Evolutionary conservation across 2,113 vertebrate species (phyloP).

Genomic region (Ammodytes marinus): DNA sequence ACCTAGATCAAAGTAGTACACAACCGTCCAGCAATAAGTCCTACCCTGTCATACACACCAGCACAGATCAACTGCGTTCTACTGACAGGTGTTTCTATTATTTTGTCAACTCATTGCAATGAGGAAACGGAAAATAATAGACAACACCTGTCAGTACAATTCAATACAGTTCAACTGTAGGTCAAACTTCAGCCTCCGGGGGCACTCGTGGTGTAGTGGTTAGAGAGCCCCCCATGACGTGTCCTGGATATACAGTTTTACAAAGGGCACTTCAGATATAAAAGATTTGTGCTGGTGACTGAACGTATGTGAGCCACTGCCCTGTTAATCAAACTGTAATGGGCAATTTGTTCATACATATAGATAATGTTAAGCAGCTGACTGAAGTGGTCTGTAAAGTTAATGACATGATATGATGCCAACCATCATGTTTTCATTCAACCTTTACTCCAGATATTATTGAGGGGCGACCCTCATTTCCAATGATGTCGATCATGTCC

Average conservation of each 20-base stretch:
- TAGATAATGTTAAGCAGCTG: neutral
- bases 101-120: neutral
- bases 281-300: neutral
- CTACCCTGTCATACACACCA: too few relatives aligned
- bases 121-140: neutral
- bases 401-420: neutral
- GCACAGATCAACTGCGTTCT: too few relatives aligned
- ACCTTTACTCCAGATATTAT: too few relatives aligned
- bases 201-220: too few relatives aligned
- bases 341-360: neutral
- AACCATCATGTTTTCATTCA: neutral
- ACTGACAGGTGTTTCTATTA: neutral
- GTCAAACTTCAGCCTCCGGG: neutral
- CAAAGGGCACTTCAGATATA: neutral
- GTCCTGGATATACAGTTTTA: neutral
- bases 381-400: neutral
- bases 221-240: neutral
- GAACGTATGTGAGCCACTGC: neutral
- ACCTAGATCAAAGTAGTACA: neutral
- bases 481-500: too few relatives aligned
- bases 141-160: neutral
- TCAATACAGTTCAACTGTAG: neutral
- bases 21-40: neutral
- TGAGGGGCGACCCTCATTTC: too few relatives aligned
- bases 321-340: neutral